A percentile compares a stretch with the other conserved stretches of the same genome.
phyloP scores from a whole-genome alignment of 2,797 vertebrate species.

The Fringilla coelebs region DNA sequence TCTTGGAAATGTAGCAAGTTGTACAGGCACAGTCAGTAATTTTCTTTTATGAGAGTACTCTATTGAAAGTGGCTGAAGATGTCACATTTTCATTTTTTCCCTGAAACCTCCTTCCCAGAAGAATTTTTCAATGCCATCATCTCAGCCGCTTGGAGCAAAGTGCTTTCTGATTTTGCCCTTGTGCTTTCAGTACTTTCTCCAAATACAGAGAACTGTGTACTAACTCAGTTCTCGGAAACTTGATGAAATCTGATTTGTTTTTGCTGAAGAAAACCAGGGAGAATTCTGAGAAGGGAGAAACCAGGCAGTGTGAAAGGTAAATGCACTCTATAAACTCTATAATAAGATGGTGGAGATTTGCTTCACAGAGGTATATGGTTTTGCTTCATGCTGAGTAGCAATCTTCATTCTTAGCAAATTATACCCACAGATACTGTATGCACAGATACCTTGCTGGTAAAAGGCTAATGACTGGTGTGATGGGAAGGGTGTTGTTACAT shows the following conservation, averaged over 20 bases:
- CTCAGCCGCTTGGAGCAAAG: not conserved
- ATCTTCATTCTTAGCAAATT: not conserved
- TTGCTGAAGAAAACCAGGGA: not conserved
- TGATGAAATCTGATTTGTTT: not conserved
- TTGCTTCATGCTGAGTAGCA: not conserved
- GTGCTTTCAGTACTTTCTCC: not conserved
- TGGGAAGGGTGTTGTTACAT: not conserved
- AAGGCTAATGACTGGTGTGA: not conserved
- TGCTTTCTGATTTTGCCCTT: not conserved
- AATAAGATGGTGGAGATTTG: not conserved
- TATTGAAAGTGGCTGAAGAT: not conserved
- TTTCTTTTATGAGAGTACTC: not conserved
- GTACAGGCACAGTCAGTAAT: not conserved
- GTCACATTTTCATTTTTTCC: not conserved
- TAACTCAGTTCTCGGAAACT: not conserved
- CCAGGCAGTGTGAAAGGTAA: not conserved
- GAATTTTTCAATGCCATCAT: not conserved
- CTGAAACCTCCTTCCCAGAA: not conserved
- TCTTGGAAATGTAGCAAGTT: not conserved
- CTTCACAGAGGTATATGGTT: not conserved
- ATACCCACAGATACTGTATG: not conserved
- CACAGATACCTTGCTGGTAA: not conserved
- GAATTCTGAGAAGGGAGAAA: not conserved
- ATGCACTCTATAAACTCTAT: fast-evolving
- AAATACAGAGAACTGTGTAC: not conserved